Evolutionary conservation across 2,113 vertebrate genomes (phyloP), one percentile per base, ranked within the genome.

Genomic region (Nibea albiflora): DNA sequence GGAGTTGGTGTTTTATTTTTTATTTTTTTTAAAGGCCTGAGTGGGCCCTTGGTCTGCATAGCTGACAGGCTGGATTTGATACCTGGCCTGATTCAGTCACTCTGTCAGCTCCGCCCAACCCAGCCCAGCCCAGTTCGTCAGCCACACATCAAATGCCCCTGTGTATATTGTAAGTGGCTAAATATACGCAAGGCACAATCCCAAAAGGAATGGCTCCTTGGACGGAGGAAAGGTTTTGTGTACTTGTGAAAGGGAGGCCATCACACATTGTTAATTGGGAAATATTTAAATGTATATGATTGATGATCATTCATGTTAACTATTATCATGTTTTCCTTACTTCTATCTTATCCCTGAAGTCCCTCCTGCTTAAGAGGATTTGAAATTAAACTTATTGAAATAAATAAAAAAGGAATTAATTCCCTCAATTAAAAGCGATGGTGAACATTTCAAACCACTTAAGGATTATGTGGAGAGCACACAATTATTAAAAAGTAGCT

Each of bases 71-170:
- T 75, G 76, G 81, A 80, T 90, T 84, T 93, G 91, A 93, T 93
- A 90, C 88, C 92, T 94, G 93, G 90, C 93, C 93, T 91, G 84
- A 93, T 93, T 94, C 93, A 92, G 92, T 94, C 93, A 94, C 67
- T 94, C 91, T 88, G 57, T 74, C 67, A 47, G 76, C 75, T 63
- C 68, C 17, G 3, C 63, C 54, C 80, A 44, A 66, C 76, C 62
- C 50, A 12, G 72, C 42, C 65, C 31, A 19, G 78, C 69, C 71
- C 78, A 39, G 71, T 73, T 82, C 56, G 46, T 76, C 75, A 72
- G 64, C 83, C 89, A 67, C 24, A 11, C 75, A 88, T 81, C 85
- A 64, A 5, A 83, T 62, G 39, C 80, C 90, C 87, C 73, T 60
- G 78, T 78, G 86, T 81, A 66, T 83, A 62, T 73, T 84, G 85